phyloP scores from a whole-genome alignment of 1,140 invertebrate genomes.

The Schlechtendalia chinensis region DNA sequence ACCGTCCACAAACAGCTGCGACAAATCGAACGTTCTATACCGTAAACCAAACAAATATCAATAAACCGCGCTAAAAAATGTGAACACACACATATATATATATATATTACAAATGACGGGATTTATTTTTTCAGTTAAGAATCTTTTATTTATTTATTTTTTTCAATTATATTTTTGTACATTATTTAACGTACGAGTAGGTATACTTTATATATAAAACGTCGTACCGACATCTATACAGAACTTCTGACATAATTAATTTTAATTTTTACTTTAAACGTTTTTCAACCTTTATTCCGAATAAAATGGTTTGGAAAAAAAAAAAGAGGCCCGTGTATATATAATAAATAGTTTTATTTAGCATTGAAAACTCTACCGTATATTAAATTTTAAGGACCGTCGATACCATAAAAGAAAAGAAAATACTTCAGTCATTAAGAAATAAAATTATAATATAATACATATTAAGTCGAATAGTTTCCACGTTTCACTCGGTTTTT shows the following conservation, averaged over 20 bases:
- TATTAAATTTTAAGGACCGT: slow-evolving; percentile 10
- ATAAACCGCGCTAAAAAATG: not conserved
- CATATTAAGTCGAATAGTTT: slow-evolving; percentile 27
- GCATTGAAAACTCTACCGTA: not conserved
- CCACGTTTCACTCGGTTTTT: not conserved
- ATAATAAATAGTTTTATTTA: slow-evolving; percentile 5
- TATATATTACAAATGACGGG: not conserved
- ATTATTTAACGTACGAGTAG: not conserved
- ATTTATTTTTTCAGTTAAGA: not conserved
- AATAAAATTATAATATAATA: slow-evolving; percentile 14
- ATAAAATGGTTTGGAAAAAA: slow-evolving; percentile 11
- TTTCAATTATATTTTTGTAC: not conserved
- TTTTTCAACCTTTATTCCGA: not conserved
- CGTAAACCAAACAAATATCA: not conserved
- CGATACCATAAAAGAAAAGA: not conserved
- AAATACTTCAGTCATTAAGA: slow-evolving; percentile 17
- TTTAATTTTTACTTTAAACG: too few relatives aligned
- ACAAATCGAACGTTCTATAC: not conserved
- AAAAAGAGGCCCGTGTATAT: not conserved
- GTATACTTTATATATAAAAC: not conserved
- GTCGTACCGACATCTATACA: not conserved
- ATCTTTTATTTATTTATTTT: slow-evolving; percentile 10
- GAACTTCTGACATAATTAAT: too few relatives aligned
- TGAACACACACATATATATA: not conserved
- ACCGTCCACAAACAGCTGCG: not conserved